These are phyloP conservation scores for Orthosia incerta DNA, from an alignment of 2,888 invertebrate genomes.

Conservation along the genomic window DNA sequence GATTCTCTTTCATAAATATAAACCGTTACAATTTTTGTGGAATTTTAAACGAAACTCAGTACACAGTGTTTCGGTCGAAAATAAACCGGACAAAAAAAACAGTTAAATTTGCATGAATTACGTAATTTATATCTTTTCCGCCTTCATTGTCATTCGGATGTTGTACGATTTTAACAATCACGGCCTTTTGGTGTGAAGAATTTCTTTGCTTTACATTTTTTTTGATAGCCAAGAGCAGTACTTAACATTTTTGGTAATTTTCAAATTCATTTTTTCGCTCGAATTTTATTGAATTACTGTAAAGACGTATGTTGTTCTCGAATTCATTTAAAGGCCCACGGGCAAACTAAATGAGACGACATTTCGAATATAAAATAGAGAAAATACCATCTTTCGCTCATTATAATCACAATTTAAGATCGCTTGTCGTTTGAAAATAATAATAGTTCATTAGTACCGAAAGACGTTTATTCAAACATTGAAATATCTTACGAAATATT, in stretches of 20 bases:
- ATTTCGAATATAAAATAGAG: conserved; percentile 11
- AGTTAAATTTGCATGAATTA: conserved; percentile 83
- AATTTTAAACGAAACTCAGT: conserved; percentile 73
- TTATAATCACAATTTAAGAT: conserved; percentile 42
- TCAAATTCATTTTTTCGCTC: not conserved
- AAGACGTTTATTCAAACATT: conserved; percentile 48
- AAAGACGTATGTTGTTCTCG: not conserved
- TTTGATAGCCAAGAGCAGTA: conserved; percentile 7
- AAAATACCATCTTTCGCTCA: conserved; percentile 37
- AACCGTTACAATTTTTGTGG: conserved; percentile 75
- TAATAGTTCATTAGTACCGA: conserved; percentile 62
- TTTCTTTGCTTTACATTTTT: conserved; percentile 37
- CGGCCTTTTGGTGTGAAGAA: conserved; percentile 51
- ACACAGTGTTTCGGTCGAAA: conserved; percentile 52
- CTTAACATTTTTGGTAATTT: conserved; percentile 27
- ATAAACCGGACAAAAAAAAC: conserved; percentile 65
- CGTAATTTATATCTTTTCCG: conserved; percentile 77
- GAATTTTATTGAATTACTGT: conserved; percentile 2
- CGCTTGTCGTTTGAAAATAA: conserved; percentile 54
- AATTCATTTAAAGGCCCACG: not conserved
- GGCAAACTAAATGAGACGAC: conserved; percentile 6
- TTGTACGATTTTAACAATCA: conserved; percentile 63
- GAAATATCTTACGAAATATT: conserved; percentile 49
- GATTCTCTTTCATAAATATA: conserved; percentile 73
- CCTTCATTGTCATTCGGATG: conserved; percentile 72